A percentile compares a stretch with the other conserved stretches of the same genome.
These are phyloP conservation scores for Diarsia rubi DNA, from an alignment of 2,888 invertebrate species.

Conservation along the genomic window DNA sequence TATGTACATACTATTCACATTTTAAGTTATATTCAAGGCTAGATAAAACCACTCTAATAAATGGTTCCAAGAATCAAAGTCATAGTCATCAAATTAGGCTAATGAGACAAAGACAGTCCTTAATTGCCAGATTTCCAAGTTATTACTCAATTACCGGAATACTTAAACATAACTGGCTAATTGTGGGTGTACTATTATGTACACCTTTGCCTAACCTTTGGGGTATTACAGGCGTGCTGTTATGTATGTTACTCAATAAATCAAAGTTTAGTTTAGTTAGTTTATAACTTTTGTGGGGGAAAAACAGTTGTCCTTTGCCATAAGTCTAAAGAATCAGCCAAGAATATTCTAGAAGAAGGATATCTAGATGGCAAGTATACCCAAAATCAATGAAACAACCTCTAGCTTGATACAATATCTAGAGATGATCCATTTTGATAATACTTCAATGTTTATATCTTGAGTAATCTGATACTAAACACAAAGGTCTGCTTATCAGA, in stretches of 20 bases:
- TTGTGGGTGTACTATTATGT: too few relatives aligned
- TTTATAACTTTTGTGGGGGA: background rate
- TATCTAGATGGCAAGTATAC: background rate
- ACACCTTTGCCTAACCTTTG: too few relatives aligned
- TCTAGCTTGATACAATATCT: constrained; percentile 24
- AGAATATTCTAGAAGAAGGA: constrained; percentile 33
- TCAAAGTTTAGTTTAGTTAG: too few relatives aligned
- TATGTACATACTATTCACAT: background rate
- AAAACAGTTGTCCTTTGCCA: background rate
- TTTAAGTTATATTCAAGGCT: background rate
- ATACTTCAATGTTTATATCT: constrained; percentile 3
- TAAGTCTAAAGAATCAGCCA: background rate
- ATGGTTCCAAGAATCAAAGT: background rate
- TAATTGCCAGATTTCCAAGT: background rate
- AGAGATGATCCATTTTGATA: constrained; percentile 54
- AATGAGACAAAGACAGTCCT: background rate
- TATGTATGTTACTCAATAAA: background rate
- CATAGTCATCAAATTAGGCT: background rate
- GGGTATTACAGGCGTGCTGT: too few relatives aligned
- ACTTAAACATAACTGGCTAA: too few relatives aligned
- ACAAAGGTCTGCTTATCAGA: constrained; percentile 33
- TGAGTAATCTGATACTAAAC: constrained; percentile 35
- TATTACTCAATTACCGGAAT: too few relatives aligned
- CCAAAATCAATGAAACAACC: constrained; percentile 24
- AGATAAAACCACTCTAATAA: background rate